Percentiles rank a stretch among this genome's conserved stretches.
Evolutionary conservation across 2,888 invertebrate genomes (phyloP).

Genomic region (Rhamphomyia laevipes): DNA sequence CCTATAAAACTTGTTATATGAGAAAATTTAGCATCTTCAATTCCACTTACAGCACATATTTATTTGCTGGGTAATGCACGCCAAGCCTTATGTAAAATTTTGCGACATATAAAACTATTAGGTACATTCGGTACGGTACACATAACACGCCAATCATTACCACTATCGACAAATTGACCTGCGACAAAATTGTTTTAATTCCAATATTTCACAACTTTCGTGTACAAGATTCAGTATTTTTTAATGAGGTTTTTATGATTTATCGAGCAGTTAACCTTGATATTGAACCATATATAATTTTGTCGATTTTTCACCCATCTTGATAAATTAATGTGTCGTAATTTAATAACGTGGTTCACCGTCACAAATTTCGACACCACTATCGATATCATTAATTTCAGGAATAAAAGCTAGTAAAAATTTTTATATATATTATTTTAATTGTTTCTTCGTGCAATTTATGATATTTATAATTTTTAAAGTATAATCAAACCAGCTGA

Average conservation of each 20-base stretch:
- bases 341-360: conserved; percentile 65
- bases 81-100: conserved; percentile 73
- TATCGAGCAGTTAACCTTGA: conserved; percentile 82
- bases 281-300: conserved; percentile 48
- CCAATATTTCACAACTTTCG: conserved; percentile 68
- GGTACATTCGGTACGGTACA: conserved; percentile 63
- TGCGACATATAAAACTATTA: conserved; percentile 62
- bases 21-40: conserved; percentile 71
- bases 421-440: conserved; percentile 47
- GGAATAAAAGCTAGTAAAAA: conserved; percentile 83
- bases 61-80: conserved; percentile 69
- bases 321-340: conserved; percentile 66
- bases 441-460: conserved; percentile 42
- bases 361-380: conserved; percentile 77
- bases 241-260: conserved; percentile 62
- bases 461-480: conserved; percentile 37
- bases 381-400: conserved; percentile 94
- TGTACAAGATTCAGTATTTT: conserved; percentile 56
- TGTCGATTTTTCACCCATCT: conserved; percentile 67
- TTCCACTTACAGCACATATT: conserved; percentile 52
- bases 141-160: conserved; percentile 68
- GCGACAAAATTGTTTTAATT: conserved; percentile 59
- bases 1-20: conserved; percentile 89
- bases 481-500: conserved; percentile 90
- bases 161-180: conserved; percentile 71